phyloP scores from a whole-genome alignment of 2,797 vertebrate species.

The Rachycentron canadum region DNA sequence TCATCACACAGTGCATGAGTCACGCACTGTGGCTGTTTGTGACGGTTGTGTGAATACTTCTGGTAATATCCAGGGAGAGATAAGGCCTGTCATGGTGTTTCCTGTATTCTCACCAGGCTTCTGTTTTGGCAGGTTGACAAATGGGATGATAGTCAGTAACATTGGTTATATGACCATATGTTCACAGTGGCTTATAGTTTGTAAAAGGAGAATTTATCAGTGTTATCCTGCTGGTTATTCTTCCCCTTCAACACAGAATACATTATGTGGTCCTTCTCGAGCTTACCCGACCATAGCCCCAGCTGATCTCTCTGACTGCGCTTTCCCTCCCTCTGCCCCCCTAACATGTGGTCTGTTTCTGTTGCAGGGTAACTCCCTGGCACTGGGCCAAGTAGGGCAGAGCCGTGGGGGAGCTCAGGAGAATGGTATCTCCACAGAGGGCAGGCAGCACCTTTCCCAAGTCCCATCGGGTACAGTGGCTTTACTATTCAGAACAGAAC shows the following conservation, averaged over 20 bases:
- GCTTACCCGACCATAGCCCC: conserved; percentile 25
- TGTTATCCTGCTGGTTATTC: not conserved
- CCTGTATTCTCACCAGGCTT: conserved; percentile 33
- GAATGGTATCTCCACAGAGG: conserved; percentile 57
- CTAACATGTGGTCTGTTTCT: conserved; percentile 39
- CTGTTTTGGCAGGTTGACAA: conserved; percentile 54
- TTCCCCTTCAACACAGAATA: not conserved
- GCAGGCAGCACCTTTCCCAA: conserved; percentile 60
- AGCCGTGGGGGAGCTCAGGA: conserved; percentile 58
- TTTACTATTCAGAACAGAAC: not conserved
- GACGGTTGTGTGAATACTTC: conserved; percentile 50
- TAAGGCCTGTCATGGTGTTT: conserved; percentile 46
- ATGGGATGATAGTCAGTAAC: not conserved
- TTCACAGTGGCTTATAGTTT: not conserved
- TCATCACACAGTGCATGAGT: conserved; percentile 54
- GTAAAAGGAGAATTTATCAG: not conserved
- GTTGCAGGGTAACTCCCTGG: conserved; percentile 80
- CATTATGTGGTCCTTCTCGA: conserved; percentile 10
- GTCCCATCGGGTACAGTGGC: conserved; percentile 70
- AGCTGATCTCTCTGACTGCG: conserved; percentile 40
- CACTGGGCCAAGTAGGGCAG: conserved; percentile 79
- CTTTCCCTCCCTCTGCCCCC: conserved; percentile 27
- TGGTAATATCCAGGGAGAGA: conserved; percentile 60
- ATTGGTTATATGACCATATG: not conserved
- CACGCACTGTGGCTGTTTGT: conserved; percentile 27